Conservation (phyloP, 2,888 invertebrate genomes). For the Drosophila pegasa region DNA sequence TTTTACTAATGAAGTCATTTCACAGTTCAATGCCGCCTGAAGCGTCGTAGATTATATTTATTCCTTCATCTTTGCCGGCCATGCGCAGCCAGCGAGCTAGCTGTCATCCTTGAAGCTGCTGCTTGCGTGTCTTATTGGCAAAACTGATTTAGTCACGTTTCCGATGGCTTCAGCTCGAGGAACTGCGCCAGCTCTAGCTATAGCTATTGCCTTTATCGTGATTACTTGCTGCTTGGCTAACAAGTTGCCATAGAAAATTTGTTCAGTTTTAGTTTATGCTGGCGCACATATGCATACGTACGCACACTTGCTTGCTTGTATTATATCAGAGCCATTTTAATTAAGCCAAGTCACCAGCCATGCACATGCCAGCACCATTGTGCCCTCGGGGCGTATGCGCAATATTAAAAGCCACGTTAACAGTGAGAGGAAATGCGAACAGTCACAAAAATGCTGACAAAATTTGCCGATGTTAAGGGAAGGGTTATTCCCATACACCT, state of each 20-base stretch:
- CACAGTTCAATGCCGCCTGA: slow-evolving; percentile 72
- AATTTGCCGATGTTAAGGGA: slow-evolving; percentile 20
- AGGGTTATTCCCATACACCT: slow-evolving; percentile 28
- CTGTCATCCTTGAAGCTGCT: slow-evolving; percentile 16
- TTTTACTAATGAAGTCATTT: slow-evolving; percentile 80
- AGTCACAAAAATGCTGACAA: slow-evolving; percentile 43
- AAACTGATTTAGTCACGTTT: slow-evolving; percentile 79
- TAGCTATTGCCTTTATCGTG: slow-evolving; percentile 46
- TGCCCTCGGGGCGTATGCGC: slow-evolving; percentile 45
- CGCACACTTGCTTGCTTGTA: neutral
- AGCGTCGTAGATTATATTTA: slow-evolving; percentile 46
- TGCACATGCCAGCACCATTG: slow-evolving; percentile 43
- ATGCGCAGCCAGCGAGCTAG: slow-evolving; percentile 32
- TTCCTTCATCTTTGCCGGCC: slow-evolving; percentile 71
- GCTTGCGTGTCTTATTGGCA: slow-evolving; percentile 76
- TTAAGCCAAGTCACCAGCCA: slow-evolving; percentile 49
- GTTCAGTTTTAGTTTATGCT: slow-evolving; percentile 41
- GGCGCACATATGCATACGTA: slow-evolving; percentile 2
- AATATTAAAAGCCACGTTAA: slow-evolving; percentile 33
- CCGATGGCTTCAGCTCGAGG: slow-evolving; percentile 39
- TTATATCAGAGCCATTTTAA: slow-evolving; percentile 49
- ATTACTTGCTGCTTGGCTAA: slow-evolving; percentile 56
- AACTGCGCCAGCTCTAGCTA: neutral
- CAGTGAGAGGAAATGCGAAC: slow-evolving; percentile 8
- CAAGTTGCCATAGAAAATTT: slow-evolving; percentile 56